phyloP scores from a whole-genome alignment of 92 coral and sea anemone genomes.

The Meandrina meandrites region DNA sequence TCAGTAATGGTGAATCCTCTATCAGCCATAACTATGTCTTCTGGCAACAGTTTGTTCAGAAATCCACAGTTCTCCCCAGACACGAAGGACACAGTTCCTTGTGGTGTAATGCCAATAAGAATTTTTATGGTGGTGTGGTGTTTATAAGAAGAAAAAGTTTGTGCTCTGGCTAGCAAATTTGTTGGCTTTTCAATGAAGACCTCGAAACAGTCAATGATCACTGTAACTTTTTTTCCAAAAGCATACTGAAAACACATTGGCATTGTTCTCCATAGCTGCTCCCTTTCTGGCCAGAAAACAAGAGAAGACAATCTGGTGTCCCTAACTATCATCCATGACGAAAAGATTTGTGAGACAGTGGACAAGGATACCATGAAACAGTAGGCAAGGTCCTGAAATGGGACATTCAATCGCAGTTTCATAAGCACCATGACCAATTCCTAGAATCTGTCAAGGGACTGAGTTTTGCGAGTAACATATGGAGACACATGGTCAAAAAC shows the following conservation, averaged over 20 bases:
- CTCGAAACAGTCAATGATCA: slow-evolving; percentile 58
- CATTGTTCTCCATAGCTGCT: slow-evolving; percentile 60
- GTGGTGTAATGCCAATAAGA: slow-evolving; percentile 61
- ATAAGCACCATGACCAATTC: slow-evolving; percentile 59
- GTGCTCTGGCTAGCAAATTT: slow-evolving; percentile 64
- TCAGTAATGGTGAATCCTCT: too few species aligned
- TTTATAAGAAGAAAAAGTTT: slow-evolving; percentile 53
- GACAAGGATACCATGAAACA: slow-evolving; percentile 51
- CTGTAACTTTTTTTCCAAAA: slow-evolving; percentile 53
- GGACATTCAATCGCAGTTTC: slow-evolving; percentile 60
- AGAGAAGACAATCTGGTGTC: slow-evolving; percentile 38
- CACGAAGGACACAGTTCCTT: slow-evolving; percentile 58
- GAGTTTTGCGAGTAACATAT: neutral
- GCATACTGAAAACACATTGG: slow-evolving; percentile 52
- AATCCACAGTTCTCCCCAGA: too few species aligned
- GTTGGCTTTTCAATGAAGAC: too few species aligned
- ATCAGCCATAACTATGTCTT: too few species aligned
- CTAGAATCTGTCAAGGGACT: slow-evolving; percentile 41
- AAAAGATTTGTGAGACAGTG: slow-evolving; percentile 43
- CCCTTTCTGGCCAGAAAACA: slow-evolving; percentile 61
- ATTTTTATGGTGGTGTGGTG: slow-evolving; percentile 63
- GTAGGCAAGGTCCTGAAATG: slow-evolving; percentile 60
- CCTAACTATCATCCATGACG: slow-evolving; percentile 38
- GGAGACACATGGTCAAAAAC: too few species aligned
- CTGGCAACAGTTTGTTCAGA: too few species aligned